Base-by-base conservation (phyloP, 2,888 invertebrate genomes). In the Melanostoma scalare region DNA sequence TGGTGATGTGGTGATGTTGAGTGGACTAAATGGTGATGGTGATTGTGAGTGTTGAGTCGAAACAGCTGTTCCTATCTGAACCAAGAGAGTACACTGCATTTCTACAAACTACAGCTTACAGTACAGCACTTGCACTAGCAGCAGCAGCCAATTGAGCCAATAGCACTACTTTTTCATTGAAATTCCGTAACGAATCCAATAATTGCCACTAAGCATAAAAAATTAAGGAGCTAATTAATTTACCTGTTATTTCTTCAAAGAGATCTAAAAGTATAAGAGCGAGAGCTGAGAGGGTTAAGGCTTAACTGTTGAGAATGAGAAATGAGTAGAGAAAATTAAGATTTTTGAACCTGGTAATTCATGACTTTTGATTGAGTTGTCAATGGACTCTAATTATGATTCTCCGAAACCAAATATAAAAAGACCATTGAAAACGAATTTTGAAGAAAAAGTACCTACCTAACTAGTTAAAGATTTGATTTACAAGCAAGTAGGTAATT, bases 171-270 rank as follows among this genome's bases (percentile, higher is more conserved):
- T 33, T 35, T 55, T 3, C 40, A 6, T 31, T 46, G 42, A 48
- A 65, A 61, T 69, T 56, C 40, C 33, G 60, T 10, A 38, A 36
- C 46, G 63, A 42, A 33, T 46, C 71, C 67, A 77, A 81, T 72
- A 81, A 76, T 77, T 63, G 48, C 55, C 50, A 10, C 67, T 76
- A 63, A 61, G 58, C 60, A 74, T 20, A 20, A 67, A 75, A 84
- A 75, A 55, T 56, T 50, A 67, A 82, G 79, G 84, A 75, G 84
- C 74, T 79, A 84, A 79, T 84, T 79, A 79, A 79, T 84, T 79
- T 71, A 75, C 67, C 84, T 71, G 55, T 56, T 31, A 56, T 63
- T 46, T 20, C 20, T 20, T 9, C 2, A 20, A 79, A 79, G 84
- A 84, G 84, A 75, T 53, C 53, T 52, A 44, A 30, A 46, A 56